phyloP scores from a whole-genome alignment of 2,888 invertebrate genomes.

The Helicoverpa assulta region DNA sequence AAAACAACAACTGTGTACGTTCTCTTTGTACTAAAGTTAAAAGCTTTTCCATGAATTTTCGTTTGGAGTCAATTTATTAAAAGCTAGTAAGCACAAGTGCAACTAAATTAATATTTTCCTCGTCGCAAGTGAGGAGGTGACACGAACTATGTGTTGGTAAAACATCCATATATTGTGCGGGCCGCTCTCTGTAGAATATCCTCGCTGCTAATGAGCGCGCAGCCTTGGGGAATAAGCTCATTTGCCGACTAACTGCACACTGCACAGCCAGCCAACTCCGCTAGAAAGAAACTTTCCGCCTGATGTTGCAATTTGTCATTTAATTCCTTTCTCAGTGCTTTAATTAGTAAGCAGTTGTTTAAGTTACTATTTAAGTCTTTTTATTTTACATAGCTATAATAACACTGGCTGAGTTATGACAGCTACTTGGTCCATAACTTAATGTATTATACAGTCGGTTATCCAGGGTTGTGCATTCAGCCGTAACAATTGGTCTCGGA shows the following conservation, averaged over 20 bases:
- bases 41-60: constrained; percentile 44
- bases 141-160: constrained; percentile 59
- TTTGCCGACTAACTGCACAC: constrained; percentile 80
- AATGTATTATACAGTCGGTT: constrained; percentile 9
- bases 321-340: constrained; percentile 72
- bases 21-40: constrained; percentile 37
- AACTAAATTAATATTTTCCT: constrained; percentile 55
- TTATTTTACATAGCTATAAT: constrained; percentile 12
- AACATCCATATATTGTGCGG: constrained; percentile 69
- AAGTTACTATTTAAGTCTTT: constrained; percentile 16
- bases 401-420: background rate
- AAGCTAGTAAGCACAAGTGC: constrained; percentile 42
- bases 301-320: constrained; percentile 80
- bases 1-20: constrained; percentile 40
- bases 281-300: constrained; percentile 75
- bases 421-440: constrained; percentile 18
- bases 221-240: constrained; percentile 83
- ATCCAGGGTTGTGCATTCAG: constrained; percentile 44
- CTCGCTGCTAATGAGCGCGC: constrained; percentile 78
- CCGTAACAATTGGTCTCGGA: constrained; percentile 57
- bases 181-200: constrained; percentile 69
- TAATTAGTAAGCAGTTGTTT: constrained; percentile 64
- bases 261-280: constrained; percentile 74
- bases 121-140: constrained; percentile 49
- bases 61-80: constrained; percentile 41